Base-by-base conservation (phyloP, 2,888 invertebrate genomes). In the Phyllotreta striolata region DNA sequence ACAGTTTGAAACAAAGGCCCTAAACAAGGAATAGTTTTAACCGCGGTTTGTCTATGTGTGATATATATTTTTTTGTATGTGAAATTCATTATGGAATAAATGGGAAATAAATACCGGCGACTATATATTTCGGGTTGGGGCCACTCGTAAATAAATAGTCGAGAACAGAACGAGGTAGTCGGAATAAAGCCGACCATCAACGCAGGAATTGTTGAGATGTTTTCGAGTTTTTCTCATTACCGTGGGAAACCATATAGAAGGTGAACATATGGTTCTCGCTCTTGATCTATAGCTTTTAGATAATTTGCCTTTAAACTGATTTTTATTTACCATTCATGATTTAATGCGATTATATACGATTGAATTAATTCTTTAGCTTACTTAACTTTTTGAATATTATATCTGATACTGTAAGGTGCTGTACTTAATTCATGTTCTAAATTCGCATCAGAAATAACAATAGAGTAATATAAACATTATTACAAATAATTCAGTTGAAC, bases 111-210 rank as follows among this genome's bases (percentile, higher is more conserved):
- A 52, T 34, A 52, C 39, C 14, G 39, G 61, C 35, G 40, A 46
- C 61, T 24, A 24, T 24, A 24, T 57, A 64, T 56, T 64, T 64
- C 61, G 47, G 57, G 61, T 12, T 51, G 49, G 51, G 44, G 64
- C 52, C 61, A 60, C 56, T 57, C 64, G 56, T 64, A 64, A 64
- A 64, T 64, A 61, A 56, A 61, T 55, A 60, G 60, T 44, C 43
- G 61, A 64, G 64, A 64, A 64, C 61, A 64, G 64, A 64, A 64
- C 61, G 64, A 61, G 52, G 64, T 61, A 64, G 64, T 64, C 61
- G 61, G 44, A 51, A 57, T 46, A 51, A 52, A 54, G 60, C 56
- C 61, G 64, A 61, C 61, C 64, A 54, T 46, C 56, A 61, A 60
- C 56, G 39, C 43, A 38, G 55, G 58, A 62, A 67, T 67, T 62